Conservation (phyloP, 2,113 vertebrate genomes). For the Rhynchomys soricoides region DNA sequence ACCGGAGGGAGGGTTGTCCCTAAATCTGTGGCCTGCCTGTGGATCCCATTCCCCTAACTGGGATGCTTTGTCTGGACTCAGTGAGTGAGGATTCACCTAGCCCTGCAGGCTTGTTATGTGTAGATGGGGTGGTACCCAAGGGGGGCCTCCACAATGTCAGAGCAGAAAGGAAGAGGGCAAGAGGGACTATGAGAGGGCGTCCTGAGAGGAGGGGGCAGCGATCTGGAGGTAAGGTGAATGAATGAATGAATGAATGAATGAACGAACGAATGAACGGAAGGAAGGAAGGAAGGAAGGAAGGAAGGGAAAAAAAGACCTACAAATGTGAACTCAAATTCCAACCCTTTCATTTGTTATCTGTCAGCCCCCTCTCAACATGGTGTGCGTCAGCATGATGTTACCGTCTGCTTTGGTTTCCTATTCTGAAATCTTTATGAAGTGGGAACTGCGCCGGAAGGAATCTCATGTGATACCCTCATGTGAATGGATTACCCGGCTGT, state of each 20-base stretch:
- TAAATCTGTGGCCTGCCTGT: too few species aligned
- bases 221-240: too few species aligned
- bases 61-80: too few species aligned
- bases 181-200: too few species aligned
- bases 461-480: background rate
- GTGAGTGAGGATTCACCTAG: too few species aligned
- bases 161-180: too few species aligned
- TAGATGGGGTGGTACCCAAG: too few species aligned
- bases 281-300: background rate
- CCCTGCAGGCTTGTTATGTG: too few species aligned
- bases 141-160: too few species aligned
- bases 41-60: too few species aligned
- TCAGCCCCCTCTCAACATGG: background rate
- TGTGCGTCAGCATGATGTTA: background rate
- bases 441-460: too few species aligned
- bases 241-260: rapidly evolving
- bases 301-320: background rate
- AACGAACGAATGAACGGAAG: background rate
- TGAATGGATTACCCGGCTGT: background rate
- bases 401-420: background rate
- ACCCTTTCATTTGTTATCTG: background rate
- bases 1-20: too few species aligned
- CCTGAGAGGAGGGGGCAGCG: background rate
- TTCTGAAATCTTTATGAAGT: background rate
- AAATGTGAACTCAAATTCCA: conserved; percentile 30